phyloP scores from a whole-genome alignment of 2,888 invertebrate genomes.

The Eilema caniola region DNA sequence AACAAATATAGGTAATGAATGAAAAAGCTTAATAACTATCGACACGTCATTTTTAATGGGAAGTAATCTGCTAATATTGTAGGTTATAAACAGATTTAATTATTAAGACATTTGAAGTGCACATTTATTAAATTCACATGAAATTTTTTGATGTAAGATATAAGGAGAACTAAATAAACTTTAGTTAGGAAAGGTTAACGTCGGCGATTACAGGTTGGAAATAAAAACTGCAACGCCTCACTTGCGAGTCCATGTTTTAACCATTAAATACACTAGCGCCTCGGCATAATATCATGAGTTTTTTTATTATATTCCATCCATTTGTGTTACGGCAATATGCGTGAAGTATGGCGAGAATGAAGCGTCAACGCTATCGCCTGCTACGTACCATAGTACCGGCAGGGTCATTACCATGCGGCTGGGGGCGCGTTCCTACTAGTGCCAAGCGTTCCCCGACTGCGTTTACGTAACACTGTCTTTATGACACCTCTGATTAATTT shows the following conservation, averaged over 20 bases:
- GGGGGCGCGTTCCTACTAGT: slow-evolving; percentile 62
- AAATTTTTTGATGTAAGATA: not conserved
- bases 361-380: slow-evolving; percentile 26
- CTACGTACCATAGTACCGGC: slow-evolving; percentile 60
- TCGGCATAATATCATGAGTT: not conserved
- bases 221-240: not conserved
- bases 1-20: slow-evolving; percentile 24
- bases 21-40: slow-evolving; percentile 13
- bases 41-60: not conserved
- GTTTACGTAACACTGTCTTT: slow-evolving; percentile 64
- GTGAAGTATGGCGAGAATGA: not conserved
- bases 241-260: not conserved
- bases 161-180: not conserved
- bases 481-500: slow-evolving; percentile 61
- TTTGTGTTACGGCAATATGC: not conserved
- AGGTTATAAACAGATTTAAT: not conserved
- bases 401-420: slow-evolving; percentile 72
- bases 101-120: not conserved
- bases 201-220: not conserved
- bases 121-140: not conserved
- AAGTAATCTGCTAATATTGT: not conserved
- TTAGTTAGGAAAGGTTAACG: not conserved
- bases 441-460: slow-evolving; percentile 55
- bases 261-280: not conserved
- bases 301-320: not conserved